These are phyloP conservation scores for Aplochiton taeniatus DNA, from an alignment of 2,797 vertebrate species.

Conservation along the genomic window DNA sequence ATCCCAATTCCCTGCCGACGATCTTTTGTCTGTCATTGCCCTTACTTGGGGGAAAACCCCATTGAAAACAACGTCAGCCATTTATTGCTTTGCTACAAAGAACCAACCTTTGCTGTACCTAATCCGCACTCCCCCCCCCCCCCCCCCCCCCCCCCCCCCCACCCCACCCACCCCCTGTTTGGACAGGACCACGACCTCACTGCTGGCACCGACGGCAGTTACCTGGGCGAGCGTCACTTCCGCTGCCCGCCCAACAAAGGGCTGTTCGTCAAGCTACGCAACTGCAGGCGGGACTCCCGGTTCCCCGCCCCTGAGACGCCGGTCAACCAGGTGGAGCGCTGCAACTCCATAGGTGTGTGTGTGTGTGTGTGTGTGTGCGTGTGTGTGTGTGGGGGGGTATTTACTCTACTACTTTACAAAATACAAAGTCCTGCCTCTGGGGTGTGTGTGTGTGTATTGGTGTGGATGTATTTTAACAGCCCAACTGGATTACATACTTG, in stretches of 20 bases:
- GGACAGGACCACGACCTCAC: conserved; percentile 79
- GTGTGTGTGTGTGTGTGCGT: not conserved
- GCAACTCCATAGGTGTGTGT: conserved; percentile 81
- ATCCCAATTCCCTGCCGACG: not conserved
- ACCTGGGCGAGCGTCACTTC: conserved; percentile 77
- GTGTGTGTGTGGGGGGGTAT: not conserved
- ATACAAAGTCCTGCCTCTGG: not conserved
- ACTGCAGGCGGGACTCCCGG: conserved; percentile 80
- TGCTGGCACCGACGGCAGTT: conserved; percentile 81
- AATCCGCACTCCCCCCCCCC: not conserved
- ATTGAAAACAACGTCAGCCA: no score
- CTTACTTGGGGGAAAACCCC: no score
- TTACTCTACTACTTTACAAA: no score
- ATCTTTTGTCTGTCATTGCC: no score
- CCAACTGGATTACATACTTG: no score
- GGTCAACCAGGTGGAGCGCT: conserved; percentile 80
- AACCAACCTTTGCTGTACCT: not conserved
- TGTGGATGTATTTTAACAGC: not conserved
- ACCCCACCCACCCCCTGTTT: not conserved
- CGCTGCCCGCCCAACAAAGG: conserved; percentile 80
- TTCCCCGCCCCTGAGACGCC: conserved; percentile 74
- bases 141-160: not conserved
- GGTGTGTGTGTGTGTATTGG: not conserved
- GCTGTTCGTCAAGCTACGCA: conserved; percentile 80
- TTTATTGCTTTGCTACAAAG: no score